Conservation (phyloP, 2,888 invertebrate species). For the Aspidiotus rigidus region DNA sequence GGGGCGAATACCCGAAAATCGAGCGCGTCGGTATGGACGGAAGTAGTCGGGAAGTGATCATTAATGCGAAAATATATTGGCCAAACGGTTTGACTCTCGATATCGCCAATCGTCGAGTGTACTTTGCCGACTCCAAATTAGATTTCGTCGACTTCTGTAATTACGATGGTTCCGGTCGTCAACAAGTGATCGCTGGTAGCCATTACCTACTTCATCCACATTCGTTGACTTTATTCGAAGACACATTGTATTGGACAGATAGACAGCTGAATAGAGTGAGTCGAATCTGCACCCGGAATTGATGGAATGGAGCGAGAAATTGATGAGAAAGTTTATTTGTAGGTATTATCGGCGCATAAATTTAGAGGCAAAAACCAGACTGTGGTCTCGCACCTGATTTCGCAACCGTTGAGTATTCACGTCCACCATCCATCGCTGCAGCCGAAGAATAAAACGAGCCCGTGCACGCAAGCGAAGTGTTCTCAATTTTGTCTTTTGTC, state of each 20-base stretch:
- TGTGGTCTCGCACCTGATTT: constrained; percentile 86
- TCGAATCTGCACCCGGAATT: no score
- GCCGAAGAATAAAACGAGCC: constrained; percentile 59
- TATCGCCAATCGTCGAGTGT: constrained; percentile 81
- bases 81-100: constrained; percentile 96
- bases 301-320: not conserved
- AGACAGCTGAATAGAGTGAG: constrained; percentile 76
- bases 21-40: constrained; percentile 97
- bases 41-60: constrained; percentile 68
- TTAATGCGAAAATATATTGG: constrained; percentile 94
- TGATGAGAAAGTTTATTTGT: not conserved
- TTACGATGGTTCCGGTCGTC: constrained; percentile 85
- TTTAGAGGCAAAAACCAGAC: constrained; percentile 84
- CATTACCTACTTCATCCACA: constrained; percentile 93
- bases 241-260: constrained; percentile 94
- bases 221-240: constrained; percentile 88
- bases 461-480: constrained; percentile 67
- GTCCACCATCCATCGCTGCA: constrained; percentile 92
- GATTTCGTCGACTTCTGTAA: constrained; percentile 97
- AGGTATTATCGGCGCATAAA: constrained; percentile 71
- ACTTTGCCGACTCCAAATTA: constrained; percentile 93
- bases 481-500: constrained; percentile 87
- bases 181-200: constrained; percentile 76
- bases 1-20: constrained; percentile 94
- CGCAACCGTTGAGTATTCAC: constrained; percentile 89